Percentiles rank a stretch among this genome's conserved stretches.
These are phyloP conservation scores for Rhizoglyphus robini DNA, from an alignment of 1,140 invertebrate species.

Conservation along the genomic window DNA sequence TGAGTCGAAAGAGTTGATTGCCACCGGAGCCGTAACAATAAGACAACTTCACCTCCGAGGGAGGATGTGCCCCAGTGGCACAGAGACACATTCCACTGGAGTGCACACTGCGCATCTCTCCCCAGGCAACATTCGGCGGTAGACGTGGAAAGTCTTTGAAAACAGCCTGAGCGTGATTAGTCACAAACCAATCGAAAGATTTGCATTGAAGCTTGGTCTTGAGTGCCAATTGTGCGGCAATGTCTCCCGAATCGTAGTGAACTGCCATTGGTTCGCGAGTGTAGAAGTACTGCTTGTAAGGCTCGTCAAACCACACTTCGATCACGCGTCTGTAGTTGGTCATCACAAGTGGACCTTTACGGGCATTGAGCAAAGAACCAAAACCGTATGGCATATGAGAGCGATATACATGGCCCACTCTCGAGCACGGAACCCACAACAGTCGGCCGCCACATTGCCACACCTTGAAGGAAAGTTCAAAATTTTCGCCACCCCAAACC, in stretches of 20 bases:
- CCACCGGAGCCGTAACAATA: conserved; percentile 86
- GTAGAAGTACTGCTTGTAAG: conserved; percentile 91
- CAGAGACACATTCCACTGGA: conserved; percentile 53
- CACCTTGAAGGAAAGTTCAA: conserved; percentile 89
- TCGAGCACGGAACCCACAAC: conserved; percentile 94
- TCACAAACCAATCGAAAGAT: conserved; percentile 91
- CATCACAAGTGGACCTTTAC: conserved; percentile 77
- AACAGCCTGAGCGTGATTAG: conserved; percentile 90
- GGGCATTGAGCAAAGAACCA: conserved; percentile 72
- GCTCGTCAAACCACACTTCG: conserved; percentile 78
- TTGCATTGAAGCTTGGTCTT: conserved; percentile 70
- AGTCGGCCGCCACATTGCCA: conserved; percentile 98
- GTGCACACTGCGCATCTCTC: conserved; percentile 49
- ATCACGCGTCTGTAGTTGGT: conserved; percentile 82
- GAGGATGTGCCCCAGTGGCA: conserved; percentile 70
- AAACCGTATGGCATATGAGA: conserved; percentile 97
- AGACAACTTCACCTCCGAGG: conserved; percentile 60
- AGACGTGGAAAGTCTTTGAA: conserved; percentile 82
- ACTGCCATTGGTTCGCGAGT: conserved; percentile 52
- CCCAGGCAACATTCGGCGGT: conserved; percentile 88
- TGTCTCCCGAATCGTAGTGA: conserved; percentile 34
- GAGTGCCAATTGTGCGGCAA: conserved; percentile 40
- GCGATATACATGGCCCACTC: conserved; percentile 93
- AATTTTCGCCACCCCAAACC: conserved; percentile 90
- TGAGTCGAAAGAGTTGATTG: conserved; percentile 80